phyloP scores from a whole-genome alignment of 2,888 invertebrate species.

The Plemyria rubiginata region DNA sequence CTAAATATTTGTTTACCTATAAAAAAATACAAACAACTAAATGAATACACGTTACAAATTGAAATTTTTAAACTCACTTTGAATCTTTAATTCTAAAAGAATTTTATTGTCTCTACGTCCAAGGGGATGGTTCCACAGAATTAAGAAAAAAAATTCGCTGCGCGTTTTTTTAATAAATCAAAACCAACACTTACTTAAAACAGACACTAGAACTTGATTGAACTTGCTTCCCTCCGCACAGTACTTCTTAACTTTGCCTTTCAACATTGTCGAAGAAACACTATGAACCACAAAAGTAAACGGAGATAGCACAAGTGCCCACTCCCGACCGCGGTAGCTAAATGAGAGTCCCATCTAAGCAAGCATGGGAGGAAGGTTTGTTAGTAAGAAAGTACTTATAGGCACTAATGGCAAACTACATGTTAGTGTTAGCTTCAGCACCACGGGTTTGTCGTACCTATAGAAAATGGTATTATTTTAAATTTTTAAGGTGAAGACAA shows the following conservation, averaged over 20 bases:
- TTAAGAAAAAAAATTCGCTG: no score
- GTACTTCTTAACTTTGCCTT: conserved; percentile 77
- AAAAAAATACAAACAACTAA: no score
- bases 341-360: conserved; percentile 26
- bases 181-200: conserved; percentile 63
- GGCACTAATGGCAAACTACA: conserved; percentile 2
- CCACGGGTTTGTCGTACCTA: no score
- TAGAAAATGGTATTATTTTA: no score
- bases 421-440: background rate
- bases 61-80: no score
- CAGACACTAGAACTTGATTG: conserved; percentile 68
- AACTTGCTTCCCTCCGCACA: conserved; percentile 76
- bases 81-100: no score
- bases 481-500: no score
- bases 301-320: conserved; percentile 31
- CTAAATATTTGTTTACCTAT: no score
- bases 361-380: background rate
- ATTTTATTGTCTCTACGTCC: no score
- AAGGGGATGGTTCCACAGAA: no score
- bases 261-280: conserved; percentile 61
- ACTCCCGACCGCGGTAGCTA: conserved; percentile 20
- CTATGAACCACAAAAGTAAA: conserved; percentile 21
- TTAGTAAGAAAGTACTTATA: conserved; percentile 15
- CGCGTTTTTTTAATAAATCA: background rate
- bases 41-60: no score